Conservation (phyloP, 1,140 invertebrate genomes). For the Homarus americanus region DNA sequence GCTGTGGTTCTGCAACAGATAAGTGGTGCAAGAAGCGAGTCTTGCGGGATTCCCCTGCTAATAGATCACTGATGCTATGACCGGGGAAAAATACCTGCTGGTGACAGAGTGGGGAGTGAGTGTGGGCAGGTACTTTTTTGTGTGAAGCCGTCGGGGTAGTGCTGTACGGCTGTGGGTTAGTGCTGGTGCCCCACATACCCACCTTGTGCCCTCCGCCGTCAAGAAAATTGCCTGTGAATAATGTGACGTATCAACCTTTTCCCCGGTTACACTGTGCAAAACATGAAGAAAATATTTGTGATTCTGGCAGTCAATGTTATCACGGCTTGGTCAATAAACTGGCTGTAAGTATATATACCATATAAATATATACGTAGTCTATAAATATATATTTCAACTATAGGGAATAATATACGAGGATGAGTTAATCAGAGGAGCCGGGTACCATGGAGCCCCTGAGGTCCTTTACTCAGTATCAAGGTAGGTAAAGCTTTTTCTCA, state of each 20-base stretch:
- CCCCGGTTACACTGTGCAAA: background rate
- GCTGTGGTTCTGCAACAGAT: background rate
- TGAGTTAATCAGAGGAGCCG: no score
- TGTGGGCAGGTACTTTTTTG: background rate
- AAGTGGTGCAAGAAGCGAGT: background rate
- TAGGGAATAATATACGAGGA: no score
- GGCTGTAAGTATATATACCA: conserved; percentile 43
- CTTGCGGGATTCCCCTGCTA: background rate
- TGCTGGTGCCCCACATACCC: no score
- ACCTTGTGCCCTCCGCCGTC: background rate
- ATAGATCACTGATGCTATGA: background rate
- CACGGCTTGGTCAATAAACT: conserved; percentile 52
- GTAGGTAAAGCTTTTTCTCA: no score
- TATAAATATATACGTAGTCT: no score
- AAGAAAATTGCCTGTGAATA: background rate
- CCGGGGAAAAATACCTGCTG: background rate
- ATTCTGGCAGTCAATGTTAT: conserved; percentile 43
- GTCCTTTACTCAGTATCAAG: no score
- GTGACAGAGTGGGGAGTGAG: background rate
- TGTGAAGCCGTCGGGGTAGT: background rate
- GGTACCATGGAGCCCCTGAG: no score
- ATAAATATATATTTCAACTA: no score
- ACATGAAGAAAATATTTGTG: conserved; percentile 50
- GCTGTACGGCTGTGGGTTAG: background rate
- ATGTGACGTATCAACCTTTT: background rate